Evolutionary conservation across 2,888 invertebrate species (phyloP), one percentile per base, ranked within the genome.

Genomic region (Sisyra nigra): DNA sequence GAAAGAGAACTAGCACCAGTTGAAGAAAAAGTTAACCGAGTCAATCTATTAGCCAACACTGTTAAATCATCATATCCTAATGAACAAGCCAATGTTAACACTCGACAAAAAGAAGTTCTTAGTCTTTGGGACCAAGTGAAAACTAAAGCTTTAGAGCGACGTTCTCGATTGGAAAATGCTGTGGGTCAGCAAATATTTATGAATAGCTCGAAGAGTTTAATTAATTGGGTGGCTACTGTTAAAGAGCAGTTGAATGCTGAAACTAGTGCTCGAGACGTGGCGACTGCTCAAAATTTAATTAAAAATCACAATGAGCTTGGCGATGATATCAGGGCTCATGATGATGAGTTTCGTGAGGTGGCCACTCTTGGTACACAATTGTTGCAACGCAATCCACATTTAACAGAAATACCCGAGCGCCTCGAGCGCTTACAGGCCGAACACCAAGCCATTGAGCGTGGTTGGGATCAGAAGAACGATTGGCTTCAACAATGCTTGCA

Each of bases 121-220:
- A 75, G 77, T 47, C 70, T 92, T 59, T 96, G 97, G 94, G 77
- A 80, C 51, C 78, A 85, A 53, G 83, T 96, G 39, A 74, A 82
- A 61, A 77, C 76, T 24, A 88, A 89, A 57, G 93, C 94, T 0
- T 72, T 75, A 8, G 84, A 89, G 52, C 68, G 93, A 1, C 73
- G 92, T 49, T 76, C 79, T 1, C 69, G 89, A 38, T 71, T 98
- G 29, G 92, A 94, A 62, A 89, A 88, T 56, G 91, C 93, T 2
- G 93, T 96, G 3, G 96, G 96, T 0, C 84, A 88, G 57, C 93
- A 96, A 62, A 87, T 94, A 55, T 92, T 93, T 62, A 82, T 81
- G 55, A 81, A 78, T 55, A 86, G 87, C 57, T 80, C 84, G 9
- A 80, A 83, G 50, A 84, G 80, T 44, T 66, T 88, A 44, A 65